A percentile compares a stretch with the other conserved stretches of the same genome.
phyloP scores from a whole-genome alignment of 2,888 invertebrate genomes.

The Hololepta plana region DNA sequence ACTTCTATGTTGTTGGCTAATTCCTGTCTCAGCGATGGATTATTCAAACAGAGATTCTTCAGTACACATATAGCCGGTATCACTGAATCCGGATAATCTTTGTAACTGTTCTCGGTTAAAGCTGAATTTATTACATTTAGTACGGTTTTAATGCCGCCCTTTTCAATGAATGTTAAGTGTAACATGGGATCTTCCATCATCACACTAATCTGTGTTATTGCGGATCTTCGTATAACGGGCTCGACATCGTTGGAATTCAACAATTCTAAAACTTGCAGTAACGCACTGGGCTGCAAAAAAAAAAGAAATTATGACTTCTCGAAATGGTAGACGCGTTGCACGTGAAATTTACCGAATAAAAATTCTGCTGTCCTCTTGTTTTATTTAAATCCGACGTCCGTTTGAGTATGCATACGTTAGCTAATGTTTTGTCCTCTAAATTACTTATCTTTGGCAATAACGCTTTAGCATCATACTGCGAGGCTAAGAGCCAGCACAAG shows the following conservation, averaged over 20 bases:
- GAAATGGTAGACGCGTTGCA: too few species aligned
- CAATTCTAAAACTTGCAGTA: constrained; percentile 28
- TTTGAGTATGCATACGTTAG: constrained; percentile 26
- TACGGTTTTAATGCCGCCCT: constrained; percentile 34
- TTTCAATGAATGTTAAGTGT: constrained; percentile 39
- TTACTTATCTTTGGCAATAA: constrained; percentile 31
- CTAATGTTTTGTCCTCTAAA: constrained; percentile 28
- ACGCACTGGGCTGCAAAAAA: constrained; percentile 27
- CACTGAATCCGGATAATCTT: constrained; percentile 33
- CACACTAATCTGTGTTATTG: constrained; percentile 46
- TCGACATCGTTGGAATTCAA: constrained; percentile 29
- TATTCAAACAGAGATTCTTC: constrained; percentile 33
- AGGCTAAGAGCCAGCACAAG: constrained; percentile 31
- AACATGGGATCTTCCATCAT: constrained; percentile 42
- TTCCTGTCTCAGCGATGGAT: constrained; percentile 35
- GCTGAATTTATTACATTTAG: constrained; percentile 29
- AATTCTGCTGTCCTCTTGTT: constrained; percentile 18
- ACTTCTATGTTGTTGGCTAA: constrained; percentile 31
- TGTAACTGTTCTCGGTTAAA: constrained; percentile 26
- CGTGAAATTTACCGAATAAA: constrained; percentile 25
- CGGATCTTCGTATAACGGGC: constrained; percentile 46
- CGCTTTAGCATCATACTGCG: constrained; percentile 25
- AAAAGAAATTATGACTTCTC: constrained; percentile 4
- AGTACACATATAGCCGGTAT: constrained; percentile 30
- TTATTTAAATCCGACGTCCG: constrained; percentile 21